These are phyloP conservation scores for Popillia japonica DNA, from an alignment of 1,140 invertebrate species.

Conservation along the genomic window DNA sequence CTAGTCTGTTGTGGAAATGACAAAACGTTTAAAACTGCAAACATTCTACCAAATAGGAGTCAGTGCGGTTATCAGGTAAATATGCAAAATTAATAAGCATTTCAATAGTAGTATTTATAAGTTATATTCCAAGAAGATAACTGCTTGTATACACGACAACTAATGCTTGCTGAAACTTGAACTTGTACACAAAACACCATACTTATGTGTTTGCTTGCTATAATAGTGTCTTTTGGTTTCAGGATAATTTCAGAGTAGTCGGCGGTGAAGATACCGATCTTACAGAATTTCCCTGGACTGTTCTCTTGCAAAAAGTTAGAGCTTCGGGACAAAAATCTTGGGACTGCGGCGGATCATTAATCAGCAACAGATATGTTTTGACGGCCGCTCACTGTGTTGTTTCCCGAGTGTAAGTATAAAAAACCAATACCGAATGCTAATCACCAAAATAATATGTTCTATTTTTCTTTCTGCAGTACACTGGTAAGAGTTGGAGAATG, in stretches of 20 bases:
- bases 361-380: slow-evolving; percentile 63
- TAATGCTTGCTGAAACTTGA: no score
- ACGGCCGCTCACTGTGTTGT: slow-evolving; percentile 67
- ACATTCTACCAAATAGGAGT: not conserved
- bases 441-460: not conserved
- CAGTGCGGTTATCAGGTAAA: slow-evolving; percentile 17
- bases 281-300: slow-evolving; percentile 78
- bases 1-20: slow-evolving; percentile 22
- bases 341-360: slow-evolving; percentile 64
- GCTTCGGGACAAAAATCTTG: slow-evolving; percentile 52
- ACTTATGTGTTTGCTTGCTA: no score
- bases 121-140: not conserved
- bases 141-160: no score
- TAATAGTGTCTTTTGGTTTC: not conserved
- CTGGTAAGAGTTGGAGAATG: slow-evolving; percentile 69
- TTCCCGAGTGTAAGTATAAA: not conserved
- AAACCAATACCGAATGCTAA: not conserved
- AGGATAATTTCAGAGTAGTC: slow-evolving; percentile 57
- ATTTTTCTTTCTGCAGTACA: slow-evolving; percentile 55
- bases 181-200: no score
- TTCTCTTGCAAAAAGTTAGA: slow-evolving; percentile 68
- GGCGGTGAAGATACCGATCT: slow-evolving; percentile 62
- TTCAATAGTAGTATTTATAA: not conserved
- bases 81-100: not conserved
- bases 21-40: not conserved